Conservation (phyloP, 2,113 vertebrate species). For the Mustela nigripes region DNA sequence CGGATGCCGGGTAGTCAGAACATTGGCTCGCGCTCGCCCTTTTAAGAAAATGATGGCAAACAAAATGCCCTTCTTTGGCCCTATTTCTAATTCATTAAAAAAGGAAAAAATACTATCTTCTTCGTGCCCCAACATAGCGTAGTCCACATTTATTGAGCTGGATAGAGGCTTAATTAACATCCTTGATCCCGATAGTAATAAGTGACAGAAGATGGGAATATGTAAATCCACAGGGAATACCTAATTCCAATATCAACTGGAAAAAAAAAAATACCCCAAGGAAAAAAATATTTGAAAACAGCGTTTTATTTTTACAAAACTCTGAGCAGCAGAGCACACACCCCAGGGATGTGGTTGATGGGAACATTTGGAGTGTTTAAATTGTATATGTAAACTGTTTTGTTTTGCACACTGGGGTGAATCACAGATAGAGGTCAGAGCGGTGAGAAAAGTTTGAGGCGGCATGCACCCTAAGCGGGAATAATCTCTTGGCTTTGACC, state of each 20-base stretch:
- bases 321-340: conserved; percentile 1
- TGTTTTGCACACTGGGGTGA: conserved; percentile 82
- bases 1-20: neutral
- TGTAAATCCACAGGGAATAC: neutral
- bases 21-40: neutral
- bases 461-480: neutral
- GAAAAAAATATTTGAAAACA: conserved; percentile 7
- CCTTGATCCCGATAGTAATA: neutral
- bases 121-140: neutral
- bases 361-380: conserved; percentile 83
- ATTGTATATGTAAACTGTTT: conserved; percentile 87
- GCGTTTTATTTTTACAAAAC: conserved; percentile 20
- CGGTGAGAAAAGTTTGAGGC: neutral
- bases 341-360: conserved; percentile 85
- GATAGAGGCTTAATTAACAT: neutral
- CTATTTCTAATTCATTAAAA: neutral
- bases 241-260: neutral
- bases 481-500: conserved; percentile 5
- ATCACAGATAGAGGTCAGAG: conserved; percentile 18
- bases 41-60: conserved; percentile 33
- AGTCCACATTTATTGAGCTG: neutral
- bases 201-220: neutral
- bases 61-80: neutral
- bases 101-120: neutral
- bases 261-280: neutral